Evolutionary conservation across 2,888 invertebrate genomes (phyloP).

Genomic region (Drosophila macrospina): DNA sequence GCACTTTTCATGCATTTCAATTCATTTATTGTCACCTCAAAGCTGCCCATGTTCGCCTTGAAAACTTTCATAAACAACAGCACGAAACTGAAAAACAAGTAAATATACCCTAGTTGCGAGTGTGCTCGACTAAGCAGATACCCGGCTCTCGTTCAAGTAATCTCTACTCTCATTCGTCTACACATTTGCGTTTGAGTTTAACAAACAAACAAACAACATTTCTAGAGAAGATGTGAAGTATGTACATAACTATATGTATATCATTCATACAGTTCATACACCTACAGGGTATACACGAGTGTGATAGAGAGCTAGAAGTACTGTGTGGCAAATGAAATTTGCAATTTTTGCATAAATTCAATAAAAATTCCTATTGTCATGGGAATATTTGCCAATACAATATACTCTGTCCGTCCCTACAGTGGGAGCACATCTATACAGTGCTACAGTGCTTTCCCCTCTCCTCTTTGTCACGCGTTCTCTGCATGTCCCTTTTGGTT

Average conservation of each 20-base stretch:
- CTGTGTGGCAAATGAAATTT: constrained; percentile 72
- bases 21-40: constrained; percentile 48
- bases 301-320: constrained; percentile 8
- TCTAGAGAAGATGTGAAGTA: background rate
- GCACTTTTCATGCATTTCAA: constrained; percentile 31
- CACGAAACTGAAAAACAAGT: constrained; percentile 19
- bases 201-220: background rate
- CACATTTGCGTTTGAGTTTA: background rate
- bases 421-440: constrained; percentile 4
- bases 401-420: constrained; percentile 31
- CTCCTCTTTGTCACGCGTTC: too few relatives aligned
- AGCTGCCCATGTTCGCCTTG: constrained; percentile 26
- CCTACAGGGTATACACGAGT: background rate
- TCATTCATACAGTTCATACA: background rate
- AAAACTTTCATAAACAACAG: constrained; percentile 41
- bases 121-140: background rate
- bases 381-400: constrained; percentile 80
- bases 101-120: background rate
- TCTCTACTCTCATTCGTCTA: too few relatives aligned
- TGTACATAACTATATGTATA: background rate
- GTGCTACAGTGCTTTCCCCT: background rate
- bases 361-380: constrained; percentile 81
- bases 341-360: constrained; percentile 81
- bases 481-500: background rate
- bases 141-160: background rate